These are phyloP conservation scores for Alitta virens DNA, from an alignment of 2,888 invertebrate species.

Conservation along the genomic window DNA sequence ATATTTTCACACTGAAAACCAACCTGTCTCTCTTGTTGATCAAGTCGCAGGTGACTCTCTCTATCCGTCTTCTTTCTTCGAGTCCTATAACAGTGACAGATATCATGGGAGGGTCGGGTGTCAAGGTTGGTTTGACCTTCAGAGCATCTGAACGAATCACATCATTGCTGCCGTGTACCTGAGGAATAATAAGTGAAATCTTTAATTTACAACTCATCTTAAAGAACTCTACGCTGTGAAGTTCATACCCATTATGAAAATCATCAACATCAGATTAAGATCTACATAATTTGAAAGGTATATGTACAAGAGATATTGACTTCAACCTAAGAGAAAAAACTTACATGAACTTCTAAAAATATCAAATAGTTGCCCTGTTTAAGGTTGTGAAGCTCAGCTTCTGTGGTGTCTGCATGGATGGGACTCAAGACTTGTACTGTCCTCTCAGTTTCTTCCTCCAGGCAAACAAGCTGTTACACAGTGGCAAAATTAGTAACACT, in stretches of 20 bases:
- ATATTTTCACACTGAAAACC: no score
- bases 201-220: background rate
- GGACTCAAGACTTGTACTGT: constrained; percentile 50
- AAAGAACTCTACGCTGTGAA: no score
- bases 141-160: constrained; percentile 49
- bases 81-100: constrained; percentile 52
- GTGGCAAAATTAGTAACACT: background rate
- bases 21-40: constrained; percentile 55
- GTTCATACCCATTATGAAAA: no score
- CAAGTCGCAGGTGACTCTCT: constrained; percentile 54
- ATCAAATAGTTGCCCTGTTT: constrained; percentile 50
- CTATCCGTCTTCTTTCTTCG: constrained; percentile 52
- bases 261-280: no score
- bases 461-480: constrained; percentile 45
- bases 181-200: constrained; percentile 11
- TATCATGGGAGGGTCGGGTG: constrained; percentile 52
- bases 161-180: constrained; percentile 54
- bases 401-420: constrained; percentile 50
- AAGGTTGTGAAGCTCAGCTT: constrained; percentile 53
- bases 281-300: no score
- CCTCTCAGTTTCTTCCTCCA: constrained; percentile 48
- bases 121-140: constrained; percentile 45
- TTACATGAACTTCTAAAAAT: constrained; percentile 53
- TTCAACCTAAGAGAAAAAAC: constrained; percentile 25
- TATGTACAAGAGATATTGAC: no score